Base-by-base conservation (phyloP, 2,113 vertebrate species). In the Dinomys branickii region DNA sequence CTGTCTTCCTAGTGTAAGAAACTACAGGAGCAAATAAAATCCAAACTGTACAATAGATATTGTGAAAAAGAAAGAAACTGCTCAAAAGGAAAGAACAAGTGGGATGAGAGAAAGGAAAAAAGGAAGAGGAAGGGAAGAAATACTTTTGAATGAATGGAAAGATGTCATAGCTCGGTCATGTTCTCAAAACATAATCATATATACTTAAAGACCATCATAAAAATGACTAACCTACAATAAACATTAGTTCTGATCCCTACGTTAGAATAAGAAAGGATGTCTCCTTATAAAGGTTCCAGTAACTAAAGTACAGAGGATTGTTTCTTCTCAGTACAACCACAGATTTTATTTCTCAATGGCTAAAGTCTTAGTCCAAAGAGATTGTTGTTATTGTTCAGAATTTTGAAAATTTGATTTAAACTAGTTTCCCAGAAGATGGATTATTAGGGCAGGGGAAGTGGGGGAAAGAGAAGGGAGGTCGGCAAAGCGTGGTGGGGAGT, bases 361-460 rank as follows among this genome's bases (percentile, higher is more conserved):
- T 94, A n/a, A 56, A 44, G 14, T n/a, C 17, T 61, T 41, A 92
- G 24, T 65, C 54, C 69, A 90, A 85, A 94, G 22, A 83, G 54
- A 78, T 65, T 73, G 26, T 86, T 61, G 4, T 1, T 20, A 83
- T 69, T 10, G 59, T 17, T 47, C 11, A 84, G n/a, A 84, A 90
- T 41, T 96, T 94, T 88, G 22, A 84, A 84, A 81, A 54, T 3
- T 78, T 93, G 26, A n/a, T 28, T 30, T 77, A 54, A 85, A 88
- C 44, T 80, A 85, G 28, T 82, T 88, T 90, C n/a, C 41, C 1
- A 41, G 38, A 41, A 73, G 22, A 75, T 44, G 24, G 38, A 75
- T 5, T 44, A 75, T 41, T 44, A 44, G 71, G 22, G 38, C 24
- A 44, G 71, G 67, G n/a, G 41, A 26, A 44, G 71, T 11, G 13